phyloP scores from a whole-genome alignment of 2,113 vertebrate genomes.

The Cephalopterus ornatus region DNA sequence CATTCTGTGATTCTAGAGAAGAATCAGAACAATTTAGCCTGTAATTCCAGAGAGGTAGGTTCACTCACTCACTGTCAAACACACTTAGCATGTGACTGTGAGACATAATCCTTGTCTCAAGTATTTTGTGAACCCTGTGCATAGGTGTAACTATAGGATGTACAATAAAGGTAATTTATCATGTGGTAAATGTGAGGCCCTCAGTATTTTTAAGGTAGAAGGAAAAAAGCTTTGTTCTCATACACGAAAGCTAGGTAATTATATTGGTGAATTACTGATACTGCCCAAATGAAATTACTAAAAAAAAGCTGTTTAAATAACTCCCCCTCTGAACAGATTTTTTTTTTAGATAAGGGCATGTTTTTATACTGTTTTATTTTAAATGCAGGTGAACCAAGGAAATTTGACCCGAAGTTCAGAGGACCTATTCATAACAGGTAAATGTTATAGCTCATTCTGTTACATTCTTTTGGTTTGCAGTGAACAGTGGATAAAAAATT shows the following conservation, averaged over 20 bases:
- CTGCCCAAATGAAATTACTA: not conserved
- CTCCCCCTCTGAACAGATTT: not conserved
- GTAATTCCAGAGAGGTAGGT: not conserved
- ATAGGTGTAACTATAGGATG: not conserved
- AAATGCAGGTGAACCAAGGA: conserved; percentile 86
- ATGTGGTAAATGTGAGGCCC: not conserved
- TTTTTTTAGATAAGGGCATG: not conserved
- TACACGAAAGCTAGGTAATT: not conserved
- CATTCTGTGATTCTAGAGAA: not conserved
- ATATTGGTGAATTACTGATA: not conserved
- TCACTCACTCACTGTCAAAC: not conserved
- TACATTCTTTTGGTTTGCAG: not conserved
- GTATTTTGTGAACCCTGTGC: not conserved
- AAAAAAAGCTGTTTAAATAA: not conserved
- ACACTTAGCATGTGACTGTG: not conserved
- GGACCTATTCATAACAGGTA: conserved; percentile 91
- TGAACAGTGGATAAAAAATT: not conserved
- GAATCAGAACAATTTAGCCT: not conserved
- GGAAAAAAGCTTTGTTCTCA: not conserved
- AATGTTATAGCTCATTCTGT: conserved; percentile 22
- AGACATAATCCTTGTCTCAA: not conserved
- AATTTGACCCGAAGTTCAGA: conserved; percentile 90
- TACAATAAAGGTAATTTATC: not conserved
- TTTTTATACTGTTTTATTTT: conserved; percentile 71
- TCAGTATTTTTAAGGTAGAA: not conserved